These are phyloP conservation scores for Nephila pilipes DNA, from an alignment of 1,140 invertebrate genomes.

Conservation along the genomic window DNA sequence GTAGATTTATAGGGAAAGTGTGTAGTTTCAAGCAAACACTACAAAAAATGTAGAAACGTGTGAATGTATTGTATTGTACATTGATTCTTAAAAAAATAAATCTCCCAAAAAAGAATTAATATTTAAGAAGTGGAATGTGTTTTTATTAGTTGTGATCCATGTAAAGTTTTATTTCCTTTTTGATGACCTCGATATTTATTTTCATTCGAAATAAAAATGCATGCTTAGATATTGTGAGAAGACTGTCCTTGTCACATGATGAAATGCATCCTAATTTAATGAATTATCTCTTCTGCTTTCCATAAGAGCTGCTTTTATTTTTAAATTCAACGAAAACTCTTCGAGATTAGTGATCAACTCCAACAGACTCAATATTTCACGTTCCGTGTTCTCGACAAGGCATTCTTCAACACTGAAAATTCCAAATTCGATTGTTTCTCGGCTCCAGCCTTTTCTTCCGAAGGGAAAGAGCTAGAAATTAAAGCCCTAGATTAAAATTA, in stretches of 20 bases:
- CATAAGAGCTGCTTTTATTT: background rate
- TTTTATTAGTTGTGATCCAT: no score
- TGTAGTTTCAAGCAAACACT: no score
- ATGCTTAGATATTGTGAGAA: background rate
- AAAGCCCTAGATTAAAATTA: slow-evolving; percentile 60
- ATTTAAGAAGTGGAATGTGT: no score
- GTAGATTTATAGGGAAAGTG: no score
- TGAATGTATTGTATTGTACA: no score
- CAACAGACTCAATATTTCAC: background rate
- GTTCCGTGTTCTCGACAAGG: background rate
- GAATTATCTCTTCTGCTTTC: background rate
- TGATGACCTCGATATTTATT: no score
- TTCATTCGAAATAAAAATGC: no score
- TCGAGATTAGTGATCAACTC: background rate
- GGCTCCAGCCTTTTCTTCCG: background rate
- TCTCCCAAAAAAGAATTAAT: no score
- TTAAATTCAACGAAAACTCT: background rate
- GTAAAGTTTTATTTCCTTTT: no score
- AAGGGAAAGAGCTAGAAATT: slow-evolving; percentile 55
- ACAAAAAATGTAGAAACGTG: no score
- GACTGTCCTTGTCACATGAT: background rate
- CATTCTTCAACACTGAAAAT: background rate
- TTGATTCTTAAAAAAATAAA: no score
- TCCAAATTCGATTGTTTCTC: slow-evolving; percentile 63
- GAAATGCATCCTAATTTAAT: background rate